These are phyloP conservation scores for Diplodus puntazzo DNA, from an alignment of 2,797 vertebrate genomes.

Conservation along the genomic window DNA sequence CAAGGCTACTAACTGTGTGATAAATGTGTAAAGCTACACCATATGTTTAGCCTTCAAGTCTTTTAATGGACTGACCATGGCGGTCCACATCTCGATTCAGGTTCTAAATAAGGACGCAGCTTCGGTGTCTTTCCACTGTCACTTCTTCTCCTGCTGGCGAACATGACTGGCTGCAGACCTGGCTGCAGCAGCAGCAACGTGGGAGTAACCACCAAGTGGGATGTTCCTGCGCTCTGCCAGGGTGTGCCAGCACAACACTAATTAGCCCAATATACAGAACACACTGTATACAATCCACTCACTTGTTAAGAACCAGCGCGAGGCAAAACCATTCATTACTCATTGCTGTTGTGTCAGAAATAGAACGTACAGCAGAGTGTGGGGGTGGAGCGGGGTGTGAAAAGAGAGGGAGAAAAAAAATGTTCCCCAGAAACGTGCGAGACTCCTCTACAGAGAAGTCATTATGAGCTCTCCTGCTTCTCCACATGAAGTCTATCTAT, in stretches of 20 bases:
- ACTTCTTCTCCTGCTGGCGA: conserved; percentile 37
- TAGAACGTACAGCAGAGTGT: conserved; percentile 66
- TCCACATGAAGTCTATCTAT: conserved; percentile 59
- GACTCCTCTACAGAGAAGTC: conserved; percentile 62
- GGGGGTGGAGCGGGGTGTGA: conserved; percentile 69
- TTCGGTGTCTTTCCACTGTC: conserved; percentile 26
- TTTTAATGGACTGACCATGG: conserved; percentile 6
- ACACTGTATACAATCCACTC: conserved; percentile 70
- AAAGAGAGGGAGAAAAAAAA: conserved; percentile 57
- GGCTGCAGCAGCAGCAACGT: conserved; percentile 34
- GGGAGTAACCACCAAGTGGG: conserved; percentile 61
- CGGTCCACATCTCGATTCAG: background rate
- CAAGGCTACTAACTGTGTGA: background rate
- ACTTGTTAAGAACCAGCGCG: conserved; percentile 72
- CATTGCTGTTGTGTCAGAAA: conserved; percentile 76
- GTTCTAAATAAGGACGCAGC: background rate
- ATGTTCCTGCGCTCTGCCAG: conserved; percentile 51
- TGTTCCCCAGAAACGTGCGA: conserved; percentile 42
- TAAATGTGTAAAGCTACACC: background rate
- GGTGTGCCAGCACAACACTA: conserved; percentile 66
- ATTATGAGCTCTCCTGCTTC: conserved; percentile 67
- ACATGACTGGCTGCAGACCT: conserved; percentile 36
- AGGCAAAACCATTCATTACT: conserved; percentile 77
- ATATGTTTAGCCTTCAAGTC: background rate
- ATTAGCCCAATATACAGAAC: conserved; percentile 75